These are phyloP conservation scores for Psittacus erithacus DNA, from an alignment of 2,113 vertebrate species.

Conservation along the genomic window DNA sequence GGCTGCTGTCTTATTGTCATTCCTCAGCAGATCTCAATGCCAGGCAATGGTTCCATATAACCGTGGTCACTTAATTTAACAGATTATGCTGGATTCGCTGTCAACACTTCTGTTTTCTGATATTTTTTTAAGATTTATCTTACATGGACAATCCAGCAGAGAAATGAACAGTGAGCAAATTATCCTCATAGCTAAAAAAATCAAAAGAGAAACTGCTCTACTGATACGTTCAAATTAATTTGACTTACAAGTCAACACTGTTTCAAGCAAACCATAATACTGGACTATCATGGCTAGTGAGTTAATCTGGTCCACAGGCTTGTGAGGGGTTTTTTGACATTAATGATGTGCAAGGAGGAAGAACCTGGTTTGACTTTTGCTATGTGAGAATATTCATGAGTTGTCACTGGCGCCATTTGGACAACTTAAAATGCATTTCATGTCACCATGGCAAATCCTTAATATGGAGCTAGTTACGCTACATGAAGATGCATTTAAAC, in stretches of 20 bases:
- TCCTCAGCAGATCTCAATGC: neutral
- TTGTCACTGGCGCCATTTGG: neutral
- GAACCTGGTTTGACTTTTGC: neutral
- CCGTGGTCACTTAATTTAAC: neutral
- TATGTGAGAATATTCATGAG: neutral
- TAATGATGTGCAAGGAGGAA: neutral
- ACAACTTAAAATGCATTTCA: neutral
- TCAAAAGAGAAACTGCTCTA: neutral
- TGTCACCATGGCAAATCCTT: neutral
- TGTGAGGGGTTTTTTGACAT: neutral
- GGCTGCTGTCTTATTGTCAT: fast-evolving
- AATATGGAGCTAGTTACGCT: neutral
- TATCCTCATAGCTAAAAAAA: neutral
- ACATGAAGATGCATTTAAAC: neutral
- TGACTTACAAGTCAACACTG: neutral
- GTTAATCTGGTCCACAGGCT: neutral
- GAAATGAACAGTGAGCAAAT: neutral
- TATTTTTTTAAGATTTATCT: neutral
- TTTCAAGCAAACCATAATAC: neutral
- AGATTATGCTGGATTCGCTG: neutral
- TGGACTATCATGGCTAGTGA: neutral
- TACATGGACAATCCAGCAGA: neutral
- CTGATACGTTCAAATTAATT: neutral
- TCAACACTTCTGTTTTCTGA: neutral
- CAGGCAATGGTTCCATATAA: neutral